phyloP scores from a whole-genome alignment of 2,113 vertebrate species.

The Myrmecophaga tridactyla region DNA sequence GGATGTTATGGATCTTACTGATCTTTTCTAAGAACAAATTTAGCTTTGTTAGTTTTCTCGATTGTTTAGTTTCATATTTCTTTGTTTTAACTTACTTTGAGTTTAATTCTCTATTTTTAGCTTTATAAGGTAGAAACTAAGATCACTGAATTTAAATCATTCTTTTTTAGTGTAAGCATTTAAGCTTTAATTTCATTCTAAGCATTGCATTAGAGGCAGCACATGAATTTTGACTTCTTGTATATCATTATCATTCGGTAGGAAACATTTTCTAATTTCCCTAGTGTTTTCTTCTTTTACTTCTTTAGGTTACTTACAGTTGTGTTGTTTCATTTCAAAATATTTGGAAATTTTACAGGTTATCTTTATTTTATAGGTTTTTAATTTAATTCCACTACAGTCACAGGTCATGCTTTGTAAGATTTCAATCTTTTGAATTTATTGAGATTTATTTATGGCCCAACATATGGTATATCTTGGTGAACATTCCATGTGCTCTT shows the following conservation, averaged over 20 bases:
- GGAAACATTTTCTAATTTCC: not conserved
- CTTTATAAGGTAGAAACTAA: not conserved
- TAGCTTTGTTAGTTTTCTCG: not conserved
- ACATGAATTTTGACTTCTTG: not conserved
- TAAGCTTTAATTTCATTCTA: not conserved
- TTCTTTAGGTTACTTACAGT: not conserved
- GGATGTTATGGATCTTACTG: not conserved
- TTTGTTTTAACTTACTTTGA: not conserved
- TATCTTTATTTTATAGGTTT: not conserved
- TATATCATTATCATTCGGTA: not conserved
- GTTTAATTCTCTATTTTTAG: not conserved
- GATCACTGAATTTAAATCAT: not conserved
- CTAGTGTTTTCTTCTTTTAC: not conserved
- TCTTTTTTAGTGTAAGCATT: not conserved
- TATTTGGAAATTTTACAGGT: not conserved
- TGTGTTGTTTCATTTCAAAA: not conserved
- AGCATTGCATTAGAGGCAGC: not conserved
- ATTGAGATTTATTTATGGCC: not conserved
- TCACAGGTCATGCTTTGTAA: not conserved
- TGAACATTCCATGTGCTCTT: not conserved
- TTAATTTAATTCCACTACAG: not conserved
- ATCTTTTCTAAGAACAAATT: not conserved
- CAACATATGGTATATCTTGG: not conserved
- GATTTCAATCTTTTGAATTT: not conserved
- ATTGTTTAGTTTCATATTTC: not conserved